Evolutionary conservation across 2,113 vertebrate genomes (phyloP).

Genomic region (Pipra filicauda): DNA sequence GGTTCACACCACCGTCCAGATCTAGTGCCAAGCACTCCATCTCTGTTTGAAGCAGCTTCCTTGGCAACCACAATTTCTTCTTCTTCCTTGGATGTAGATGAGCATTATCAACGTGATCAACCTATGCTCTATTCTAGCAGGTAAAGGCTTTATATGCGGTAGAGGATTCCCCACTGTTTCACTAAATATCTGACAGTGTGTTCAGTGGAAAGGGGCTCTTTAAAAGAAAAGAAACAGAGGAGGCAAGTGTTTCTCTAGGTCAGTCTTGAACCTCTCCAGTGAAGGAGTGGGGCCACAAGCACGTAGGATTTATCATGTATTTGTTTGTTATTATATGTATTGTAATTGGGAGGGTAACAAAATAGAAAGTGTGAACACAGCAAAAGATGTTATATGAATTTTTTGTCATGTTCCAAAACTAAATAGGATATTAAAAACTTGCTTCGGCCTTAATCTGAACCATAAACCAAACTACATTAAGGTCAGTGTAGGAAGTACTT

Average conservation of each 20-base stretch:
- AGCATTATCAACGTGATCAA: slow-evolving; percentile 70
- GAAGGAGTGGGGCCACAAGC: background rate
- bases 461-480: background rate
- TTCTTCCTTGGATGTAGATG: slow-evolving; percentile 83
- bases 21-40: slow-evolving; percentile 83
- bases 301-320: background rate
- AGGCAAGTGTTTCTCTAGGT: background rate
- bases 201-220: background rate
- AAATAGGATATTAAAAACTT: background rate
- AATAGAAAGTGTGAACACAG: background rate
- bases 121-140: slow-evolving; percentile 76
- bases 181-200: background rate
- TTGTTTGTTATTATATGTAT: background rate
- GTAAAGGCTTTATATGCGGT: background rate
- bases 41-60: slow-evolving; percentile 87
- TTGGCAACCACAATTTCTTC: slow-evolving; percentile 89
- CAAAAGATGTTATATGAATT: background rate
- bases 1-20: slow-evolving; percentile 81
- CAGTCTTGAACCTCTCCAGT: background rate
- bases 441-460: background rate
- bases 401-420: background rate
- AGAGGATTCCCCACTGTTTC: background rate
- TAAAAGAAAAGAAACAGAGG: background rate
- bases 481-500: background rate
- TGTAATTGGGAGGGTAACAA: background rate